A percentile compares a stretch with the other conserved stretches of the same genome.
phyloP scores from a whole-genome alignment of 2,888 invertebrate genomes.

The Catocala nupta region DNA sequence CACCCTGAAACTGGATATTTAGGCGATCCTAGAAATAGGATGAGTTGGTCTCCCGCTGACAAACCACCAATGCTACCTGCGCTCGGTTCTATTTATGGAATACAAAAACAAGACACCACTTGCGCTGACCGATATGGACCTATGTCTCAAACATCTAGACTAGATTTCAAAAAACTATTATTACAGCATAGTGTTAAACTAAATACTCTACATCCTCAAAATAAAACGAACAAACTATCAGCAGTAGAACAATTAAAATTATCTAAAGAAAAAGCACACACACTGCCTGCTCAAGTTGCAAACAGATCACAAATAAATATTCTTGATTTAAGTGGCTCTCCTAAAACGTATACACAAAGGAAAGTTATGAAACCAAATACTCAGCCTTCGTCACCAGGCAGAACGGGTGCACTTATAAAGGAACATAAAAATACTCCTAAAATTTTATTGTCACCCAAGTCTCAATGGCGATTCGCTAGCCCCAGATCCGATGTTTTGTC shows the following conservation, averaged over 20 bases:
- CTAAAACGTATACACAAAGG: slow-evolving; percentile 90
- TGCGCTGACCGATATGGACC: slow-evolving; percentile 90
- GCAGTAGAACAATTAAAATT: slow-evolving; percentile 93
- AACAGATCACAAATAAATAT: slow-evolving; percentile 88
- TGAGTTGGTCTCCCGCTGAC: slow-evolving; percentile 89
- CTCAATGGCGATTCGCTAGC: slow-evolving; percentile 91
- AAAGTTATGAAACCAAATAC: slow-evolving; percentile 85
- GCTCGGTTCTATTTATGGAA: slow-evolving; percentile 52
- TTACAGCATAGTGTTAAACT: slow-evolving; percentile 92
- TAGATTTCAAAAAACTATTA: slow-evolving; percentile 94
- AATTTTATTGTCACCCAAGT: slow-evolving; percentile 90
- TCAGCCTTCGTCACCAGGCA: slow-evolving; percentile 85
- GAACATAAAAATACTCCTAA: slow-evolving; percentile 86
- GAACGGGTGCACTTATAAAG: slow-evolving; percentile 82
- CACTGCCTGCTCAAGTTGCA: slow-evolving; percentile 63
- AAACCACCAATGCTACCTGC: slow-evolving; percentile 69
- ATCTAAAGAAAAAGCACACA: slow-evolving; percentile 86
- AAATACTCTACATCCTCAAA: slow-evolving; percentile 84
- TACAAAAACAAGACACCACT: slow-evolving; percentile 74
- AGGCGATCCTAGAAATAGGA: slow-evolving; percentile 85
- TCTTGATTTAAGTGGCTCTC: slow-evolving; percentile 90
- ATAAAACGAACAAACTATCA: slow-evolving; percentile 89
- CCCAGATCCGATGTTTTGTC: slow-evolving; percentile 94
- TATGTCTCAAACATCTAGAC: slow-evolving; percentile 91
- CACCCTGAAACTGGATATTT: slow-evolving; percentile 89